Evolutionary conservation across 1,140 invertebrate genomes (phyloP).

Genomic region (Saxidomus purpurata): DNA sequence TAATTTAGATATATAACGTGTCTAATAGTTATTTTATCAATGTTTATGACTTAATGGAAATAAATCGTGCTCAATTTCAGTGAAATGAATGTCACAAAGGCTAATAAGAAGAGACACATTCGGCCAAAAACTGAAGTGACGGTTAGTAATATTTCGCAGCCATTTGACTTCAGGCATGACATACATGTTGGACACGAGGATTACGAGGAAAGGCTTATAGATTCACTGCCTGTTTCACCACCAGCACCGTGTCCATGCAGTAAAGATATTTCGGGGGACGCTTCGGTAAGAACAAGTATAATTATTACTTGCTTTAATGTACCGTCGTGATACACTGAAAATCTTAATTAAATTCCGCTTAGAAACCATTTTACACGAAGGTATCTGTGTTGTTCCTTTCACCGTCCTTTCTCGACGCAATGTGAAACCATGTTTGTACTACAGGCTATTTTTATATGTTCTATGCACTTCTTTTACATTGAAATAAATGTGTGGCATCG

Average conservation of each 20-base stretch:
- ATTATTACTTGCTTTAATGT: too few species aligned
- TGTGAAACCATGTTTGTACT: too few species aligned
- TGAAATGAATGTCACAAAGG: neutral
- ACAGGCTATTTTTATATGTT: too few species aligned
- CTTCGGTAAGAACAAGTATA: neutral
- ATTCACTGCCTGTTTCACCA: neutral
- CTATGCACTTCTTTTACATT: too few species aligned
- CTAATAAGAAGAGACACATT: neutral
- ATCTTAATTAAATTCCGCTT: too few species aligned
- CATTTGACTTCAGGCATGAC: neutral
- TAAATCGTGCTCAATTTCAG: neutral
- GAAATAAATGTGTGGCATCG: too few species aligned
- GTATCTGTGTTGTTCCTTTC: too few species aligned
- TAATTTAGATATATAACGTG: too few species aligned
- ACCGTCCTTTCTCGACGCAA: too few species aligned
- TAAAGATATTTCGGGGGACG: neutral
- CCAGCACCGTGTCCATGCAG: neutral
- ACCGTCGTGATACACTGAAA: too few species aligned
- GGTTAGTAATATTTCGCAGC: neutral
- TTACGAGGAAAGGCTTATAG: neutral
- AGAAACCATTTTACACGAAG: too few species aligned
- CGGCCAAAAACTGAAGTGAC: neutral
- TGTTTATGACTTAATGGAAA: neutral
- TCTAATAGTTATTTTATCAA: neutral
- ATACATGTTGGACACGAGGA: neutral